Percentiles rank a stretch among this genome's conserved stretches.
Conservation (phyloP, 2,888 invertebrate species). For the Entomobrya multifasciata region DNA sequence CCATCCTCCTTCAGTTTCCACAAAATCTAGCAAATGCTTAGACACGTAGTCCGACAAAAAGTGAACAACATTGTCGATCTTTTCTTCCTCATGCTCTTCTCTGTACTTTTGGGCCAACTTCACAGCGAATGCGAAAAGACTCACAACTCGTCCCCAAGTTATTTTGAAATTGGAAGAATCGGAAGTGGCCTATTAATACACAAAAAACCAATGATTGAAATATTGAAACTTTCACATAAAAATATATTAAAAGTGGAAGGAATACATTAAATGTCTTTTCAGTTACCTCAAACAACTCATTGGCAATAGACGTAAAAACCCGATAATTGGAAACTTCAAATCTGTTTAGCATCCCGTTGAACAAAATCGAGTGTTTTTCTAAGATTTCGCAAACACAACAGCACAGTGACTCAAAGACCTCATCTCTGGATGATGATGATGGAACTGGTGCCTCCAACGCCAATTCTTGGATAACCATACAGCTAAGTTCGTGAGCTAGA, state of each 20-base stretch:
- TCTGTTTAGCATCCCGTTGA: slow-evolving; percentile 82
- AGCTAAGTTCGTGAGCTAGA: slow-evolving; percentile 59
- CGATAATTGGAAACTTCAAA: slow-evolving; percentile 82
- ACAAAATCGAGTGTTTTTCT: slow-evolving; percentile 82
- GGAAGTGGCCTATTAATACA: slow-evolving; percentile 65
- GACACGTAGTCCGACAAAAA: slow-evolving; percentile 82
- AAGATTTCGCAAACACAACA: slow-evolving; percentile 82
- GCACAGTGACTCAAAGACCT: slow-evolving; percentile 82
- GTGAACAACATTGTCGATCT: slow-evolving; percentile 80
- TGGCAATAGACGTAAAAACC: slow-evolving; percentile 81
- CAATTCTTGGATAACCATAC: slow-evolving; percentile 77
- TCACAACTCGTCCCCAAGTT: slow-evolving; percentile 82
- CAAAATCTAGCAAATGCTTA: slow-evolving; percentile 82
- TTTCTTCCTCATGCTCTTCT: slow-evolving; percentile 78
- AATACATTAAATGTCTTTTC: no score
- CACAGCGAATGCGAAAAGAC: slow-evolving; percentile 82
- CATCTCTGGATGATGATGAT: slow-evolving; percentile 80
- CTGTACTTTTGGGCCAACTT: slow-evolving; percentile 81
- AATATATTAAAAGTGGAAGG: no score
- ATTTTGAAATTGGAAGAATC: slow-evolving; percentile 73
- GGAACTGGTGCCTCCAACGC: slow-evolving; percentile 68
- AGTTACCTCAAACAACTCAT: slow-evolving; percentile 82
- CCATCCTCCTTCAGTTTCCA: slow-evolving; percentile 82
- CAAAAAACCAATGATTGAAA: no score
- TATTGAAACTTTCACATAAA: no score